Percentiles rank a stretch among this genome's conserved stretches.
These are phyloP conservation scores for Athripsodes cinereus DNA, from an alignment of 2,888 invertebrate genomes.

Conservation along the genomic window DNA sequence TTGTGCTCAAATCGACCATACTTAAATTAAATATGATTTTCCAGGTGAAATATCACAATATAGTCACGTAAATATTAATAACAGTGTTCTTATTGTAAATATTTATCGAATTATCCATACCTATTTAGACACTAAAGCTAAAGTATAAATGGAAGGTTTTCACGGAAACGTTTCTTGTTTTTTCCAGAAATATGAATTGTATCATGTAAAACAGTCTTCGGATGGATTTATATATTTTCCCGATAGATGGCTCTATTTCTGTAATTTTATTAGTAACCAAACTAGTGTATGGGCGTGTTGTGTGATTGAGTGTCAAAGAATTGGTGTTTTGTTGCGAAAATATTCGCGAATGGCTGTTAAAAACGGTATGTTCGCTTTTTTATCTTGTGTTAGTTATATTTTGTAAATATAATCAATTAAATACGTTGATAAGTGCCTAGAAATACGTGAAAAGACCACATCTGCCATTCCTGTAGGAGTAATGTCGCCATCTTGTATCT, in stretches of 20 bases:
- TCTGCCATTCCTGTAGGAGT: slow-evolving; percentile 13
- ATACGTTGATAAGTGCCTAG: background rate
- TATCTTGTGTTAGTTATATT: slow-evolving; percentile 22
- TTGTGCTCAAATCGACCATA: no score
- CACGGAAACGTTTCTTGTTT: no score
- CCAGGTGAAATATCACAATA: no score
- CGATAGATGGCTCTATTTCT: slow-evolving; percentile 48
- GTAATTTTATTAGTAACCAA: slow-evolving; percentile 50
- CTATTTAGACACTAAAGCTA: no score
- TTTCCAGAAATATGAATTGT: no score
- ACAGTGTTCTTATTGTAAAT: no score
- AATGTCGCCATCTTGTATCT: slow-evolving; percentile 18
- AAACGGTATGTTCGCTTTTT: slow-evolving; percentile 42
- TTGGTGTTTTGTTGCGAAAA: slow-evolving; percentile 47
- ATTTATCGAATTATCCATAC: no score
- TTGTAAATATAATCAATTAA: background rate
- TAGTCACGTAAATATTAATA: no score
- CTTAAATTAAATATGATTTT: no score
- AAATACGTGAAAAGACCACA: slow-evolving; percentile 10
- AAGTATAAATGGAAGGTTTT: no score
- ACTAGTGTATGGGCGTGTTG: slow-evolving; percentile 46
- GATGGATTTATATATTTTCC: background rate
- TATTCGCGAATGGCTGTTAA: slow-evolving; percentile 39
- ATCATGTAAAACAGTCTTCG: no score
- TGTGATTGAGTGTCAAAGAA: slow-evolving; percentile 45